Evolutionary conservation across 2,888 invertebrate genomes (phyloP), one percentile per base, ranked within the genome.

Genomic region (Trachelus tabidus): DNA sequence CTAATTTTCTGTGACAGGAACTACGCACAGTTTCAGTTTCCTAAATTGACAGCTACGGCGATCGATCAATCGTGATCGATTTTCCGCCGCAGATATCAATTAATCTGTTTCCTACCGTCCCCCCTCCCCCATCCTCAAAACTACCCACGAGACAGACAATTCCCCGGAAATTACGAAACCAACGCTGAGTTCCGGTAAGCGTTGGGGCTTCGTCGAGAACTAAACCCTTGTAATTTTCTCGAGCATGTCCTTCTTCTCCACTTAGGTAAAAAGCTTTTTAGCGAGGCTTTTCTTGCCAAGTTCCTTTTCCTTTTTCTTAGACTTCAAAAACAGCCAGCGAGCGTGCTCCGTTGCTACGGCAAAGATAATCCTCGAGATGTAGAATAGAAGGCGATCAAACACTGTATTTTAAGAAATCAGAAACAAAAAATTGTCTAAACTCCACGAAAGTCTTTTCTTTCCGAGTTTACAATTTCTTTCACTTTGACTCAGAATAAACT

Each of bases 211-310:
- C 56, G 9, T 56, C 56, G 56, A 56, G 56, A 23, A 15, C 23
- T 56, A 56, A 56, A 56, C 23, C 56, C 9, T 1, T 9, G 56
- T 56, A 56, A 56, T 56, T 56, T 56, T 73, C 34, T 76, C 35
- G 33, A 35, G 11, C 56, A n/a, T 77, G 76, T 12, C 71, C 73
- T 75, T 75, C 76, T 76, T 79, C 78, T 81, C 78, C 81, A 84
- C 83, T 87, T 83, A 85, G 84, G 81, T 82, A 84, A 85, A 87
- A 86, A 86, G 87, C 85, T 82, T 87, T 87, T 85, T 81, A 86
- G 84, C 83, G 84, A 84, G 80, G 78, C 74, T 78, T 77, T 77
- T 40, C 68, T 68, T 56, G 30, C 12, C 31, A 34, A 71, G 12
- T n/a, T 69, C 12, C 1, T 69, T 12, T 12, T 12, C 9, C n/a